A percentile compares a stretch with the other conserved stretches of the same genome.
phyloP scores from a whole-genome alignment of 2,888 invertebrate genomes.

The Agrochola macilenta region DNA sequence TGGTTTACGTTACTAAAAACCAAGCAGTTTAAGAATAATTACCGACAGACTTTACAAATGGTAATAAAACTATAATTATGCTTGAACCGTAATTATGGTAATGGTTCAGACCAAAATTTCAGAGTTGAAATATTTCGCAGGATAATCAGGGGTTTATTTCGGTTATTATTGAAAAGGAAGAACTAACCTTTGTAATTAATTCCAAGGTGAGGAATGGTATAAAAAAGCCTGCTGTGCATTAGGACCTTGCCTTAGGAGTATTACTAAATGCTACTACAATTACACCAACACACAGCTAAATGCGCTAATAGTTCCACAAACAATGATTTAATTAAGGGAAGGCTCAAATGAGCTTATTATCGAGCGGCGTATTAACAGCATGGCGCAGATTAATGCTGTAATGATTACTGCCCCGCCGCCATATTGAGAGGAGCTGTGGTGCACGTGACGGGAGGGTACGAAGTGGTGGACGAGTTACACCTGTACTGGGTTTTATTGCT shows the following conservation, averaged over 20 bases:
- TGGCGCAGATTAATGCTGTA: conserved; percentile 66
- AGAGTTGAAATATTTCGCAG: neutral
- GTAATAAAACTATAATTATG: too few relatives aligned
- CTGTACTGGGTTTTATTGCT: neutral
- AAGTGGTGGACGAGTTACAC: too few relatives aligned
- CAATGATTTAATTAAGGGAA: conserved; percentile 55
- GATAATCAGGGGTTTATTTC: neutral
- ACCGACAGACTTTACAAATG: neutral
- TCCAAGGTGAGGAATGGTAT: neutral
- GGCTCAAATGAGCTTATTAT: conserved; percentile 54
- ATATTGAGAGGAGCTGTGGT: conserved; percentile 62
- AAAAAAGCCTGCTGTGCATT: neutral
- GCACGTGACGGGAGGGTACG: conserved; percentile 34
- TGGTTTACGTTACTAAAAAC: neutral
- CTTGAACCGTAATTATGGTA: neutral
- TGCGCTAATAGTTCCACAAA: conserved; percentile 28
- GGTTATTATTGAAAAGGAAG: neutral
- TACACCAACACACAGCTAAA: conserved; percentile 8
- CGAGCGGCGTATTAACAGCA: conserved; percentile 48
- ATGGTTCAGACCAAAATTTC: too few relatives aligned
- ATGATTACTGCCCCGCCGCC: conserved; percentile 69
- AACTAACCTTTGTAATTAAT: neutral
- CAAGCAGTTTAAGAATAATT: neutral
- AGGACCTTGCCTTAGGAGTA: too few relatives aligned
- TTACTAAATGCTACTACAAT: neutral